Percentiles rank a stretch among this genome's conserved stretches.
Evolutionary conservation across 1,140 invertebrate genomes (phyloP).

Genomic region (Psix sp.): DNA sequence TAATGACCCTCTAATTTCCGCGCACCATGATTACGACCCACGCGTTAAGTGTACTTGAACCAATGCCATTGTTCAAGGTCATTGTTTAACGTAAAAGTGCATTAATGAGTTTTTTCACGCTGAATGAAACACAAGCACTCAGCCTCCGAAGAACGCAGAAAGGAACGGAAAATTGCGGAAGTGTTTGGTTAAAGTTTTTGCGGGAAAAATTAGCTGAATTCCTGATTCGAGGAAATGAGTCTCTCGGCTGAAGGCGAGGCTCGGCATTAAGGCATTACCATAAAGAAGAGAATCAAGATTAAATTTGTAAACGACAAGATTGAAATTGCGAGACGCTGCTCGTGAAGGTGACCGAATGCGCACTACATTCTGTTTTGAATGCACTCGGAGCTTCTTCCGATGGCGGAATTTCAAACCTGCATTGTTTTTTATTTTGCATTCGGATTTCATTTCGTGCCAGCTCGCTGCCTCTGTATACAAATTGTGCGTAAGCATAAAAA

Average conservation of each 20-base stretch:
- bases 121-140: not conserved
- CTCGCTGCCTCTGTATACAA: too few species aligned
- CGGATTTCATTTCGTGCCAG: not conserved
- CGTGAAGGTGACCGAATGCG: conserved; percentile 51
- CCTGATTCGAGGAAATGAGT: conserved; percentile 34
- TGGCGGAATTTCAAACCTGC: conserved; percentile 8
- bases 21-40: conserved; percentile 35
- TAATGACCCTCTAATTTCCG: conserved; percentile 42
- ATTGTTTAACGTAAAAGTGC: conserved; percentile 9
- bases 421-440: not conserved
- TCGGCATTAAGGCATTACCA: conserved; percentile 30
- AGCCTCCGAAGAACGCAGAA: not conserved
- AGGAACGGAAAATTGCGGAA: conserved; percentile 15
- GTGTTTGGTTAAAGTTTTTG: conserved; percentile 18
- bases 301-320: conserved; percentile 58
- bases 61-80: conserved; percentile 19
- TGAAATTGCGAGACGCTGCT: conserved; percentile 39
- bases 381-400: conserved; percentile 26
- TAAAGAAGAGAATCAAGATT: conserved; percentile 46
- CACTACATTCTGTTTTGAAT: conserved; percentile 30
- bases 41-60: conserved; percentile 42
- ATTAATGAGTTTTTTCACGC: not conserved
- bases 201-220: conserved; percentile 34
- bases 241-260: conserved; percentile 14
- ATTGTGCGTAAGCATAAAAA: too few species aligned